These are phyloP conservation scores for Clarias pachynema DNA, from an alignment of 2,797 vertebrate genomes.

Conservation along the genomic window DNA sequence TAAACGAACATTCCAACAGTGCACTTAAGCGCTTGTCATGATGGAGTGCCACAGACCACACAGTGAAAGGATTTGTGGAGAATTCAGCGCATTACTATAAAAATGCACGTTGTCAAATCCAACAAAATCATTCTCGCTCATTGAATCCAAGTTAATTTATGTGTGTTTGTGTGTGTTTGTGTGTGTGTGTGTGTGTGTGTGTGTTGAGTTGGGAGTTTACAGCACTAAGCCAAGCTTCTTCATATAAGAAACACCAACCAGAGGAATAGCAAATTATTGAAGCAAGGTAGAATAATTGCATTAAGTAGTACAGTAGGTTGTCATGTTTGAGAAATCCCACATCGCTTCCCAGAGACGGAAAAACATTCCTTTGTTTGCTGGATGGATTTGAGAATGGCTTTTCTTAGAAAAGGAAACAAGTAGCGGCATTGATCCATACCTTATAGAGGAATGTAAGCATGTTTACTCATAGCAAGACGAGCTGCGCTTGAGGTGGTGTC, in stretches of 20 bases:
- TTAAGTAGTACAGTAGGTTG: neutral
- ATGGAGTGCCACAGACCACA: neutral
- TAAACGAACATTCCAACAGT: neutral
- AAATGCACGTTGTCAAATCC: neutral
- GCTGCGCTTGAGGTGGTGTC: conserved; percentile 43
- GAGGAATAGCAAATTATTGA: conserved; percentile 7
- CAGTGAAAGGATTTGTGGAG: neutral
- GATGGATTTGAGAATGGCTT: conserved; percentile 9
- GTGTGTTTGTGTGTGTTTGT: too few species aligned
- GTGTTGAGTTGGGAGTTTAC: neutral
- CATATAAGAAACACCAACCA: neutral
- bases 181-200: neutral
- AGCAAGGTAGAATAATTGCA: conserved; percentile 2
- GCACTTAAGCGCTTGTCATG: neutral
- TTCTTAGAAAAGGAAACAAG: conserved; percentile 31
- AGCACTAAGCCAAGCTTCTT: neutral
- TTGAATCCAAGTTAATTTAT: neutral
- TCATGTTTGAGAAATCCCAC: neutral
- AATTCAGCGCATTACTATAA: neutral
- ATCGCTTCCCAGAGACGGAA: neutral
- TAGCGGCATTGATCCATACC: conserved; percentile 28
- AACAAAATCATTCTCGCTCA: neutral
- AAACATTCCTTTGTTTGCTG: conserved; percentile 24
- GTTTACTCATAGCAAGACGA: conserved; percentile 42
- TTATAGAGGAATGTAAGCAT: conserved; percentile 45